Base-by-base conservation (phyloP, 2,888 invertebrate genomes). In the Argyresthia albistria region DNA sequence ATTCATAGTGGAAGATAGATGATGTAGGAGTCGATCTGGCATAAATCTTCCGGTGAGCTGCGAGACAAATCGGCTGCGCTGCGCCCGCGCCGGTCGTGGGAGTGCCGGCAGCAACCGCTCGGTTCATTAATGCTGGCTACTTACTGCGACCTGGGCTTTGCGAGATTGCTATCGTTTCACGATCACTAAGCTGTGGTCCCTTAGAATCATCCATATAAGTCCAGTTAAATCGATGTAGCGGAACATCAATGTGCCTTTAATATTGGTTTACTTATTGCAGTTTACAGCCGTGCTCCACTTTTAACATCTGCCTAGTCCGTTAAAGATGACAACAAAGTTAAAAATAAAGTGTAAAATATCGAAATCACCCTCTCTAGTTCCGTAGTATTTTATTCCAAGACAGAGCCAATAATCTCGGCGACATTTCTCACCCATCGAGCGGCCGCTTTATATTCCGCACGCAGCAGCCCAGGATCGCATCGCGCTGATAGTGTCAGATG, bases 51-150 rank as follows among this genome's bases (percentile, higher is more conserved):
- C 37, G 50, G 58, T 58, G 56, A 56, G 57, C 55, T 16, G 55
- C 43, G 57, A 53, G 49, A 54, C 53, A 52, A 56, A 57, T 55
- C 55, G 45, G 50, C 50, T 52, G 43, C 52, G 50, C 25, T 10
- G 46, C 6, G n/a, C 10, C 37, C 11, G 12, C 39, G 39, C 10
- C 39, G 39, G 10, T 6, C 25, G 25, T 25, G 25, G 25, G 25
- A 25, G 37, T 14, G 43, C 50, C 39, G 9, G 37, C 39, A 37
- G 49, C 49, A 10, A 14, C 42, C 16, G n/a, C 37, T 11, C 53
- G 37, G 55, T 56, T 61, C 63, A 69, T 72, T 69, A 68, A 60
- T n/a, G 14, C 56, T 58, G 57, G 61, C 12, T n/a, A 14, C 57
- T 62, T 58, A 65, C 65, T 69, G 67, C 67, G 60, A 25, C 25